These are phyloP conservation scores for Emydura subglobosa DNA, from an alignment of 2,113 vertebrate genomes.

Conservation along the genomic window DNA sequence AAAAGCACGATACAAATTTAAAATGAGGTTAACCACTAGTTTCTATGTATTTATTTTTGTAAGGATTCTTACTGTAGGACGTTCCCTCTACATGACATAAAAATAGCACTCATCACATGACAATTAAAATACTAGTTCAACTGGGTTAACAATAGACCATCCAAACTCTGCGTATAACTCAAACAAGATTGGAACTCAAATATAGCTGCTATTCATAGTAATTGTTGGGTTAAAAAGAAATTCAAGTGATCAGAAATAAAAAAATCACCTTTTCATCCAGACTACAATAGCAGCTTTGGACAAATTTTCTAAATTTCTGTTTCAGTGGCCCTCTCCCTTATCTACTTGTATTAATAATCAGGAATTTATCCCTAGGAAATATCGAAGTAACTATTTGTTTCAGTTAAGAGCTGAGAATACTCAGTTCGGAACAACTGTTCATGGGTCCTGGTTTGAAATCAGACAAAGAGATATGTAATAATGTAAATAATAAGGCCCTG, in stretches of 20 bases:
- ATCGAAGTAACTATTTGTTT: background rate
- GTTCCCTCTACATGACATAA: background rate
- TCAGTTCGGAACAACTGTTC: background rate
- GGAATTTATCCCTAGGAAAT: background rate
- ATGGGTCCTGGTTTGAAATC: background rate
- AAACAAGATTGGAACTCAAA: background rate
- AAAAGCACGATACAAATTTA: background rate
- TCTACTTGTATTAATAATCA: background rate
- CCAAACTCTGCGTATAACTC: background rate
- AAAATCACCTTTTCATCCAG: background rate
- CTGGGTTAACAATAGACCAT: background rate
- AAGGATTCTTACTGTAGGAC: background rate
- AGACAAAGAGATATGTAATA: background rate
- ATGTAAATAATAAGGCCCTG: background rate
- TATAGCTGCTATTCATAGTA: background rate
- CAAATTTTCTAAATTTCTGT: background rate
- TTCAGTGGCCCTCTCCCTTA: background rate
- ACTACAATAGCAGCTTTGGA: background rate
- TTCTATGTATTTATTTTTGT: background rate
- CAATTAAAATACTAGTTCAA: background rate
- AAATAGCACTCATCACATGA: background rate
- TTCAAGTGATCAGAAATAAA: background rate
- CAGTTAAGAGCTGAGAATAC: background rate
- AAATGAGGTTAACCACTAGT: background rate
- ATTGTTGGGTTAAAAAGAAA: background rate